Percentiles rank a stretch among this genome's conserved stretches.
Evolutionary conservation across 1,140 invertebrate genomes (phyloP).

Genomic region (Bradysia coprophila): DNA sequence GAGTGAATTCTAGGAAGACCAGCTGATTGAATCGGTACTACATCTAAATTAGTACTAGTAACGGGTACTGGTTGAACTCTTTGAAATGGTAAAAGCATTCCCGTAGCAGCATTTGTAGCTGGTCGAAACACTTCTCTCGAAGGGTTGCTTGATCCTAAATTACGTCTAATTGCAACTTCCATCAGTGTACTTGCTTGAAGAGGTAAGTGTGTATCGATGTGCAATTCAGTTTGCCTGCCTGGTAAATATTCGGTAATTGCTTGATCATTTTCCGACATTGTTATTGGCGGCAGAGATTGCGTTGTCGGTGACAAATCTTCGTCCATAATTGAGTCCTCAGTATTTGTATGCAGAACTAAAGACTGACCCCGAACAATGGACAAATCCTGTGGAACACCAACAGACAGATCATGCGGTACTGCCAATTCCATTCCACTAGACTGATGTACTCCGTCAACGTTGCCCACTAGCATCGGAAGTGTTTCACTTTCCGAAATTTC

Average conservation of each 20-base stretch:
- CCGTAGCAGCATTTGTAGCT: constrained; percentile 13
- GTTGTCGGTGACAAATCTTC: background rate
- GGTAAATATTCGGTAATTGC: background rate
- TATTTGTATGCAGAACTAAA: constrained; percentile 14
- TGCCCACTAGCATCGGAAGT: constrained; percentile 10
- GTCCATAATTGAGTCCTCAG: constrained; percentile 7
- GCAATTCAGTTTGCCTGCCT: background rate
- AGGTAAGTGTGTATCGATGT: constrained; percentile 8
- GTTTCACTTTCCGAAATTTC: constrained; percentile 29
- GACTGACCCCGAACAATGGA: constrained; percentile 19
- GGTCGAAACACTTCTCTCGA: constrained; percentile 21
- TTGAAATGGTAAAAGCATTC: constrained; percentile 20
- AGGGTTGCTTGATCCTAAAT: constrained; percentile 10
- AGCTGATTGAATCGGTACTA: constrained; percentile 13
- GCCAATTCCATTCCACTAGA: constrained; percentile 20
- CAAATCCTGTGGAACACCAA: constrained; percentile 22
- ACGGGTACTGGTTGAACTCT: constrained; percentile 21
- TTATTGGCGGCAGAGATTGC: background rate
- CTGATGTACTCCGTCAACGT: background rate
- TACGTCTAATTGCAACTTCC: constrained; percentile 21
- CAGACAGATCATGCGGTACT: constrained; percentile 21
- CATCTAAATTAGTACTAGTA: constrained; percentile 16
- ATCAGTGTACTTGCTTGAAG: constrained; percentile 18
- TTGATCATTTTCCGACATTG: background rate
- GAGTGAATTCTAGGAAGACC: background rate